A percentile compares a stretch with the other conserved stretches of the same genome.
Conservation (phyloP, 2,113 vertebrate genomes). For the Callorhinus ursinus region DNA sequence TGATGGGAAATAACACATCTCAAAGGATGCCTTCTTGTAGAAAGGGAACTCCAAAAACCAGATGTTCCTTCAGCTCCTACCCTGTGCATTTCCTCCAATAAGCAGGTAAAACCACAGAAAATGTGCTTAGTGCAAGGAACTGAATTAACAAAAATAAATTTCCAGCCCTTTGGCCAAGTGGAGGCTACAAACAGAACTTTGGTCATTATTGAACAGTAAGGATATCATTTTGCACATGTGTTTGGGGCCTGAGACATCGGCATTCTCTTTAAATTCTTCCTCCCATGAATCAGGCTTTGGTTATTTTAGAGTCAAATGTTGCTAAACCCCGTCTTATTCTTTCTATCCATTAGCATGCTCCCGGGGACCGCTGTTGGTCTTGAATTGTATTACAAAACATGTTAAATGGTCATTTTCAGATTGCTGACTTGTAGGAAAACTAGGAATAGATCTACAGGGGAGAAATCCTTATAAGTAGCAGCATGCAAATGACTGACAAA, state of each 20-base stretch:
- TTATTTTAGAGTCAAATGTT: not conserved
- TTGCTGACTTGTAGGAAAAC: constrained; percentile 77
- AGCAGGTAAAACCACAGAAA: not conserved
- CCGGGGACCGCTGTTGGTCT: rapidly evolving
- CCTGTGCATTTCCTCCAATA: too few relatives aligned
- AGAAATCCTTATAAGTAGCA: constrained; percentile 77
- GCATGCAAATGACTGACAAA: constrained; percentile 85
- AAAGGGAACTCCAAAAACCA: not conserved
- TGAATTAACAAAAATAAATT: not conserved
- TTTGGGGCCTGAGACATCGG: not conserved
- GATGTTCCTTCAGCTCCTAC: not conserved
- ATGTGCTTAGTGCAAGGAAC: not conserved
- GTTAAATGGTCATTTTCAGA: constrained; percentile 32
- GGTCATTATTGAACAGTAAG: not conserved
- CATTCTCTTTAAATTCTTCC: not conserved
- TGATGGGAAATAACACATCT: not conserved
- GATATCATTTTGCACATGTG: too few relatives aligned
- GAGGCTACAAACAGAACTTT: not conserved
- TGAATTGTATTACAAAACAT: not conserved
- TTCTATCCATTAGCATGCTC: rapidly evolving
- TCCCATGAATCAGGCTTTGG: not conserved
- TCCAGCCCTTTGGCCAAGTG: not conserved
- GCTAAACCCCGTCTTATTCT: rapidly evolving
- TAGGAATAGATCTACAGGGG: constrained; percentile 75
- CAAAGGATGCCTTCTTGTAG: not conserved